Conservation (phyloP, 2,113 vertebrate species). For the Saccopteryx bilineata region DNA sequence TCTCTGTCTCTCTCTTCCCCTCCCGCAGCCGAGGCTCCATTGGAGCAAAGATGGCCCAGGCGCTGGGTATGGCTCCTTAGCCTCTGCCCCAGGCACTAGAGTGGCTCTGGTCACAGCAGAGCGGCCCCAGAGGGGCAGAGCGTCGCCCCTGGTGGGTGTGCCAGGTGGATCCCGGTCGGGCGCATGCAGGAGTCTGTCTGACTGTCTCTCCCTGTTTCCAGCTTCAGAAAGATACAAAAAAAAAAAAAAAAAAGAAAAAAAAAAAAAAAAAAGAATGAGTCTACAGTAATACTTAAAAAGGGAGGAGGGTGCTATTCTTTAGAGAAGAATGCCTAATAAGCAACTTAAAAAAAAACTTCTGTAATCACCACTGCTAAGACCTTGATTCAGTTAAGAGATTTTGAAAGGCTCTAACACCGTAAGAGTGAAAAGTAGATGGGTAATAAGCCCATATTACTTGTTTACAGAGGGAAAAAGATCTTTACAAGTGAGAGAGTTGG, state of each 20-base stretch:
- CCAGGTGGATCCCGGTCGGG: too few species aligned
- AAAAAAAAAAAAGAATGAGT: neutral
- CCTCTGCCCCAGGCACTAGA: too few species aligned
- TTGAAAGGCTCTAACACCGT: neutral
- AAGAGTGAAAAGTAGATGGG: neutral
- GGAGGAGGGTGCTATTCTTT: neutral
- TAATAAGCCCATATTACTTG: neutral
- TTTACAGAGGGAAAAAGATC: conserved; percentile 26
- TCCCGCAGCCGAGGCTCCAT: too few species aligned
- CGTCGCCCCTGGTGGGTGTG: too few species aligned
- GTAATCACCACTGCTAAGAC: neutral
- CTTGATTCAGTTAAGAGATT: neutral
- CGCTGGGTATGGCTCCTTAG: too few species aligned
- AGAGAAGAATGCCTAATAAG: conserved; percentile 1
- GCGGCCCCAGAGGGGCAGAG: too few species aligned
- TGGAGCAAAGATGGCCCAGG: too few species aligned
- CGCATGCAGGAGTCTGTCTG: too few species aligned
- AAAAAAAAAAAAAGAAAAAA: neutral
- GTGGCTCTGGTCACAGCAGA: too few species aligned
- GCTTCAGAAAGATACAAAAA: too few species aligned
- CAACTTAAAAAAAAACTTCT: neutral
- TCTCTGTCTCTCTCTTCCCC: too few species aligned
- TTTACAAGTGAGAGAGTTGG: conserved; percentile 28
- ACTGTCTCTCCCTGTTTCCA: too few species aligned
- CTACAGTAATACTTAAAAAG: neutral